These are phyloP conservation scores for Heliconius hortense DNA, from an alignment of 2,888 invertebrate genomes.

Conservation along the genomic window DNA sequence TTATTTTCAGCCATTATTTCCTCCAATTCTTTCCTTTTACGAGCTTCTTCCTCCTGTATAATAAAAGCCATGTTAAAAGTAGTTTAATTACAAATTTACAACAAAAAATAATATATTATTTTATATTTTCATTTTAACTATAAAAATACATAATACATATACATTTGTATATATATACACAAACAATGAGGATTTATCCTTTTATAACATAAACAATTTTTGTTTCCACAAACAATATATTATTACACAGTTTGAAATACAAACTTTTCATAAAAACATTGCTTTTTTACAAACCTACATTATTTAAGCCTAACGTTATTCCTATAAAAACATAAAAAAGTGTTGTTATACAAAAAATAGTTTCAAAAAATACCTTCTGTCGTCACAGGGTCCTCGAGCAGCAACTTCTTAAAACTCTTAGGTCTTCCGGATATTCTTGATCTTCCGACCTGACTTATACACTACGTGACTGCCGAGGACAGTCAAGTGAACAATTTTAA, in stretches of 20 bases:
- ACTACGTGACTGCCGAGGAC: constrained; percentile 81
- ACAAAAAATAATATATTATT: constrained; percentile 39
- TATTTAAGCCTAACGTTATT: constrained; percentile 28
- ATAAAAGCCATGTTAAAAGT: constrained; percentile 62
- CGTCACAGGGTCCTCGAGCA: constrained; percentile 76
- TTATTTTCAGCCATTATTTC: constrained; percentile 98
- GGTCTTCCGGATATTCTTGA: constrained; percentile 74
- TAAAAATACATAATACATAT: constrained; percentile 20
- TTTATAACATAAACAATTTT: constrained; percentile 9
- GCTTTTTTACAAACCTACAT: constrained; percentile 35
- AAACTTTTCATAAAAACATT: not conserved
- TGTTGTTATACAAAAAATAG: constrained; percentile 76
- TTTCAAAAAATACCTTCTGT: constrained; percentile 80
- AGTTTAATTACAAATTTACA: constrained; percentile 38
- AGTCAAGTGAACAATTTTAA: constrained; percentile 81
- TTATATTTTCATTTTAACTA: constrained; percentile 20
- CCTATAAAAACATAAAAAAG: constrained; percentile 47
- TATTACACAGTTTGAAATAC: not conserved
- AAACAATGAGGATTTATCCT: constrained; percentile 4
- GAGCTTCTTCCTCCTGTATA: constrained; percentile 98
- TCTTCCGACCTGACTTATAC: constrained; percentile 83
- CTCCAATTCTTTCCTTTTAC: constrained; percentile 97
- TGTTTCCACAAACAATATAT: not conserved
- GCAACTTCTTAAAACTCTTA: constrained; percentile 78
- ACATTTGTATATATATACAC: not conserved